A percentile compares a stretch with the other conserved stretches of the same genome.
Evolutionary conservation across 2,888 invertebrate species (phyloP).

Genomic region (Cancer borealis): DNA sequence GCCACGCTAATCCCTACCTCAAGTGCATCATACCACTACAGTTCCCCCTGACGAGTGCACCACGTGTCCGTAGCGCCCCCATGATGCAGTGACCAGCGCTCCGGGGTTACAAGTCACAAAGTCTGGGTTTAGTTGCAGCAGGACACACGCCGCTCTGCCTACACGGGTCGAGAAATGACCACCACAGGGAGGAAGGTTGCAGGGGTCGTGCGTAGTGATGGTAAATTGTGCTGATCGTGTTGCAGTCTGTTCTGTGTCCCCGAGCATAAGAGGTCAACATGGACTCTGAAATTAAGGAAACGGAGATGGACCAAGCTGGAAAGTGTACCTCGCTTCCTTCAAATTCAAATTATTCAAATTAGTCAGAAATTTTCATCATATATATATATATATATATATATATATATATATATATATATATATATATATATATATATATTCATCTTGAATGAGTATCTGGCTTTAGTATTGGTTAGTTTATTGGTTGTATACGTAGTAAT

Average conservation of each 20-base stretch:
- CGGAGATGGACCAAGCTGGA: neutral
- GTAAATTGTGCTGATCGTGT: conserved; percentile 9
- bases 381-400: too few species aligned
- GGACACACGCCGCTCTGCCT: neutral
- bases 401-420: too few species aligned
- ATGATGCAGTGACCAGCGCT: neutral
- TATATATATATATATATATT: too few species aligned
- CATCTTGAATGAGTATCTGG: too few species aligned
- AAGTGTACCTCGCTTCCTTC: neutral
- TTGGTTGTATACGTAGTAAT: too few species aligned
- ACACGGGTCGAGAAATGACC: neutral
- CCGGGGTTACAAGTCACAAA: neutral
- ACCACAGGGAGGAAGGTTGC: neutral
- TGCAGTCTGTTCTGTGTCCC: neutral
- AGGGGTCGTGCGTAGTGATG: neutral
- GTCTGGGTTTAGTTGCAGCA: neutral
- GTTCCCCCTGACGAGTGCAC: neutral
- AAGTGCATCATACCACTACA: neutral
- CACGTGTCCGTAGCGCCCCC: conserved; percentile 20
- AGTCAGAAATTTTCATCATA: too few species aligned
- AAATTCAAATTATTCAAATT: too few species aligned
- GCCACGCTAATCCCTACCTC: neutral
- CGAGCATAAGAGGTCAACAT: neutral
- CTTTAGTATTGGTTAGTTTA: too few species aligned
- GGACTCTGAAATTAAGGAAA: conserved; percentile 8